Conservation (phyloP, 2,888 invertebrate species). For the Anorthoa munda region DNA sequence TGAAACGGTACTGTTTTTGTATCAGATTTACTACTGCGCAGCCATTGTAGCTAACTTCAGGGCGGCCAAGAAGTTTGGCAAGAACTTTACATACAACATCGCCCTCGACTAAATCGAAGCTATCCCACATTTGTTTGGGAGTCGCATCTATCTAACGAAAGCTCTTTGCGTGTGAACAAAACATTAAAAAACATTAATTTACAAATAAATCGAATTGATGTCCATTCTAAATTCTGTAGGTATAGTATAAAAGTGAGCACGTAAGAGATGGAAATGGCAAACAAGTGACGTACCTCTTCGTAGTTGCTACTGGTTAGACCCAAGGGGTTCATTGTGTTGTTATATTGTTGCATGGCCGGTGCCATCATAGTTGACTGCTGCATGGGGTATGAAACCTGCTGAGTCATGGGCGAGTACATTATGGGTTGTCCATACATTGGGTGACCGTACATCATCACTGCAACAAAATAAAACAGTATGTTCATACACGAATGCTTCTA, state of each 20-base stretch:
- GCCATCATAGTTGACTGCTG: slow-evolving; percentile 65
- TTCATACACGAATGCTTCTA: neutral
- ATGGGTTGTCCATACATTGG: slow-evolving; percentile 88
- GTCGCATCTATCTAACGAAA: slow-evolving; percentile 15
- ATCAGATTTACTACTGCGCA: too few species aligned
- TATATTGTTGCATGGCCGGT: slow-evolving; percentile 62
- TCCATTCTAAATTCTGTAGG: slow-evolving; percentile 31
- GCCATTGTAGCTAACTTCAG: too few species aligned
- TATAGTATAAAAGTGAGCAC: slow-evolving; percentile 26
- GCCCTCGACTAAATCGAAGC: slow-evolving; percentile 8
- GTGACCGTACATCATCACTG: slow-evolving; percentile 91
- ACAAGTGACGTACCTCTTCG: slow-evolving; percentile 74
- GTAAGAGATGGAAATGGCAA: slow-evolving; percentile 12
- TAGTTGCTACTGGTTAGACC: slow-evolving; percentile 73
- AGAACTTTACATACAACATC: neutral
- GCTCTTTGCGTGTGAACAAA: slow-evolving; percentile 23
- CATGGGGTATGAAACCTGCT: slow-evolving; percentile 68
- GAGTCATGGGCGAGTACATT: slow-evolving; percentile 90
- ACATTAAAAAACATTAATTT: slow-evolving; percentile 27
- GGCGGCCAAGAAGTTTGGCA: too few species aligned
- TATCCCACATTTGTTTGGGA: slow-evolving; percentile 7
- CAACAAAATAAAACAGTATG: slow-evolving; percentile 58
- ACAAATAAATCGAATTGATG: slow-evolving; percentile 14
- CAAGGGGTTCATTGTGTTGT: slow-evolving; percentile 62
- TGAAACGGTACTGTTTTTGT: too few species aligned